These are phyloP conservation scores for Gymnothorax reevesii DNA, from an alignment of 2,797 vertebrate genomes.

Conservation along the genomic window DNA sequence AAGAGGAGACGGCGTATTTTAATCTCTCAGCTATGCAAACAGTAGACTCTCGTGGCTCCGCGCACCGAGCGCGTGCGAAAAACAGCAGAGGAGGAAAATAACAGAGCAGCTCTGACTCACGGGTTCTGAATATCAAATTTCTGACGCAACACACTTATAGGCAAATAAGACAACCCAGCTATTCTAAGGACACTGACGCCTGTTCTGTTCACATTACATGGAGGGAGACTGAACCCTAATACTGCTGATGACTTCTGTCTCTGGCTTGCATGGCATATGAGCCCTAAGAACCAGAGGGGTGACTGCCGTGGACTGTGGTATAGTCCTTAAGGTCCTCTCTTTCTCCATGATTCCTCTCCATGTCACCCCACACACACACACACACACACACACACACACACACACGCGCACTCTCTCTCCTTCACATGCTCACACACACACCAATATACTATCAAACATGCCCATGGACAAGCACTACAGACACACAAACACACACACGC, in stretches of 20 bases:
- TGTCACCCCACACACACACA: not conserved
- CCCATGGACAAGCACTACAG: no score
- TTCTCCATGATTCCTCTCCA: not conserved
- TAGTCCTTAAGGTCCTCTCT: not conserved
- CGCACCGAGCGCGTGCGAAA: not conserved
- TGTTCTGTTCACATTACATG: not conserved
- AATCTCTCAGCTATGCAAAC: not conserved
- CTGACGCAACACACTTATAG: not conserved
- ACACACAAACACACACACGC: no score
- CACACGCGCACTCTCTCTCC: not conserved
- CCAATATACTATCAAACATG: no score
- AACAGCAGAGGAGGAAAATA: not conserved
- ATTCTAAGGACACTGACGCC: not conserved
- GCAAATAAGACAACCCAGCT: slow-evolving; percentile 2
- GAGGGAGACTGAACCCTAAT: not conserved
- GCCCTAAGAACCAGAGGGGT: not conserved
- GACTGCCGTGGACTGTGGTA: not conserved
- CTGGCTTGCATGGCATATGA: not conserved
- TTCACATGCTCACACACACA: no score
- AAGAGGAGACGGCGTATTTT: no score
- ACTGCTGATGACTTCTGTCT: not conserved
- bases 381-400: not conserved
- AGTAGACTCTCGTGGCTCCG: not conserved
- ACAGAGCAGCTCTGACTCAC: not conserved
- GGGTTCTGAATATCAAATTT: not conserved